phyloP scores from a whole-genome alignment of 2,888 invertebrate species.

The Melieria crassipennis region DNA sequence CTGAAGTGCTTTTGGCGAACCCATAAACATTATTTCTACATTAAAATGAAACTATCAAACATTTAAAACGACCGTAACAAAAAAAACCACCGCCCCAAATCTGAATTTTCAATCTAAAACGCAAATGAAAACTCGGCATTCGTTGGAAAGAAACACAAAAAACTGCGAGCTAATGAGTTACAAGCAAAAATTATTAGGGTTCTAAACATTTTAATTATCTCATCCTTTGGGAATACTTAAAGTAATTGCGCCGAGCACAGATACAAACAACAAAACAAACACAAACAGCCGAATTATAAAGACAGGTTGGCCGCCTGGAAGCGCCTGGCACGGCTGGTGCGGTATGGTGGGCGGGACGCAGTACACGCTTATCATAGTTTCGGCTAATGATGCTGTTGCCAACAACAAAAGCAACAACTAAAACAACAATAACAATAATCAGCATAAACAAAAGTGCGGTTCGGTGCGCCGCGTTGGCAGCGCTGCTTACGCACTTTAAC shows the following conservation, averaged over 20 bases:
- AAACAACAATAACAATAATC: constrained; percentile 11
- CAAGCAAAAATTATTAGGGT: constrained; percentile 23
- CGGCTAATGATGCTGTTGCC: neutral
- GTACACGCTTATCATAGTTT: neutral
- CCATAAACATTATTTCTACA: neutral
- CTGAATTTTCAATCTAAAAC: neutral
- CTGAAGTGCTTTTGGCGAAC: too few species aligned
- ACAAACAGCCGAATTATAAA: neutral
- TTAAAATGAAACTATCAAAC: neutral
- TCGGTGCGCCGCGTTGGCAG: neutral
- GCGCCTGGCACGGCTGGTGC: too few species aligned
- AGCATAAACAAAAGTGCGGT: constrained; percentile 7
- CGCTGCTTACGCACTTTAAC: neutral
- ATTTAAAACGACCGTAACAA: neutral
- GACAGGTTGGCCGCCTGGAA: too few species aligned
- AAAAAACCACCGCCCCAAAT: neutral
- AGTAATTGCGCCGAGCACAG: constrained; percentile 17
- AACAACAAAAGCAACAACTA: constrained; percentile 8
- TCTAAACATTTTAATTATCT: constrained; percentile 33
- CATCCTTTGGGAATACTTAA: constrained; percentile 18
- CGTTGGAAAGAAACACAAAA: neutral
- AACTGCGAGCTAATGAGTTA: constrained; percentile 21
- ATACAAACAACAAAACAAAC: neutral
- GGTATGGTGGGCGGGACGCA: neutral
- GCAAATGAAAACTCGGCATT: neutral